Percentiles rank a stretch among this genome's conserved stretches.
Evolutionary conservation across 2,888 invertebrate species (phyloP).

Genomic region (Seladonia tumulorum): DNA sequence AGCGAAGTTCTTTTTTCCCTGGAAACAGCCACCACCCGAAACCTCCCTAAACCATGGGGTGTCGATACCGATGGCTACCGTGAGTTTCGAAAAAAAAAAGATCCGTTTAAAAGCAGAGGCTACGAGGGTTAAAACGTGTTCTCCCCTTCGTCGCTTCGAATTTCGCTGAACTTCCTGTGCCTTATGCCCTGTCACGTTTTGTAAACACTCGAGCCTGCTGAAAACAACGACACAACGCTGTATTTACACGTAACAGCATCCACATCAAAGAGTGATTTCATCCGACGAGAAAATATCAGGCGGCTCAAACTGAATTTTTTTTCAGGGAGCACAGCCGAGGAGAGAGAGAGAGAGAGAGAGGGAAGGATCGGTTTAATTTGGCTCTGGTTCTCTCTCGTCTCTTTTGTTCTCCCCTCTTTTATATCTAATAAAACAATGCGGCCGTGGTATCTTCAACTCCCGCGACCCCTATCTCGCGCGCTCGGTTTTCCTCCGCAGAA

Average conservation of each 20-base stretch:
- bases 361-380: not conserved
- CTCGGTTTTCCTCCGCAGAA: not conserved
- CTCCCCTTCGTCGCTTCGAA: conserved; percentile 7
- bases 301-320: not conserved
- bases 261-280: conserved; percentile 8
- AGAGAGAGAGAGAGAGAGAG: not conserved
- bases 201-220: not conserved
- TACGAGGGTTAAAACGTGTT: not conserved
- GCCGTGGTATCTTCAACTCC: conserved; percentile 3
- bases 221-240: not conserved
- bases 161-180: not conserved
- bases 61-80: not conserved
- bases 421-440: conserved; percentile 19
- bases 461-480: conserved; percentile 8
- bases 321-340: not conserved
- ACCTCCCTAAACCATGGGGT: not conserved
- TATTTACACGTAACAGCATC: not conserved
- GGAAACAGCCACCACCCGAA: not conserved
- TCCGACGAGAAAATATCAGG: not conserved
- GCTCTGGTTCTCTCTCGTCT: not conserved
- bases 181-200: conserved; percentile 8
- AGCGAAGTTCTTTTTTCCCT: not conserved
- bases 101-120: not conserved
- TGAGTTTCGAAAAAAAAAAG: not conserved
- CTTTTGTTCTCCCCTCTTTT: conserved; percentile 9